A percentile compares a stretch with the other conserved stretches of the same genome.
These are phyloP conservation scores for Timandra comae DNA, from an alignment of 2,888 invertebrate genomes.

Conservation along the genomic window DNA sequence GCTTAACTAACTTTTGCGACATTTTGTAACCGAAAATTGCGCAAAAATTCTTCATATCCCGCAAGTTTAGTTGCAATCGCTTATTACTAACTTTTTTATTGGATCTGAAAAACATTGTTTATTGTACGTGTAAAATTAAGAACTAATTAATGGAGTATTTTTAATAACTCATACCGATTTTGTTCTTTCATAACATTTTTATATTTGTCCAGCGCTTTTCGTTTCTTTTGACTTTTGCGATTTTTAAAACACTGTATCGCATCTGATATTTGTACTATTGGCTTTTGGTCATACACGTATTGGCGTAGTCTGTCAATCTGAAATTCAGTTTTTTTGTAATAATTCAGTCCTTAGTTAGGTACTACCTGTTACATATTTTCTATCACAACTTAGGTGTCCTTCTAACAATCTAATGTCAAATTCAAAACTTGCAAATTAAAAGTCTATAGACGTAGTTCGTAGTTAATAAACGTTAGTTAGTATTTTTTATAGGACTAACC, in stretches of 20 bases:
- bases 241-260: conserved; percentile 50
- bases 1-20: conserved; percentile 32
- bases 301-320: conserved; percentile 54
- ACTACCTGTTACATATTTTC: too few species aligned
- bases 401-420: too few species aligned
- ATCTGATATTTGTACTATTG: conserved; percentile 47
- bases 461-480: too few species aligned
- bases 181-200: conserved; percentile 2
- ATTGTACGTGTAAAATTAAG: too few species aligned
- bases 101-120: too few species aligned
- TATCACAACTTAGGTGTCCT: too few species aligned
- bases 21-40: conserved; percentile 45
- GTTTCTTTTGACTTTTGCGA: conserved; percentile 21
- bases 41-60: conserved; percentile 2
- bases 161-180: conserved; percentile 2
- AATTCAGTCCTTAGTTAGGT: too few species aligned
- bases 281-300: conserved; percentile 46
- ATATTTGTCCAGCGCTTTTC: conserved; percentile 18
- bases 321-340: too few species aligned
- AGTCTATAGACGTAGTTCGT: too few species aligned
- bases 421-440: too few species aligned
- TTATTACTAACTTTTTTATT: conserved; percentile 11
- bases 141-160: too few species aligned
- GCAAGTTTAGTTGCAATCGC: not conserved
- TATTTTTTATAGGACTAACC: too few species aligned